Percentiles rank a stretch among this genome's conserved stretches.
Evolutionary conservation across 2,113 vertebrate genomes (phyloP).

Genomic region (Macrotus californicus): DNA sequence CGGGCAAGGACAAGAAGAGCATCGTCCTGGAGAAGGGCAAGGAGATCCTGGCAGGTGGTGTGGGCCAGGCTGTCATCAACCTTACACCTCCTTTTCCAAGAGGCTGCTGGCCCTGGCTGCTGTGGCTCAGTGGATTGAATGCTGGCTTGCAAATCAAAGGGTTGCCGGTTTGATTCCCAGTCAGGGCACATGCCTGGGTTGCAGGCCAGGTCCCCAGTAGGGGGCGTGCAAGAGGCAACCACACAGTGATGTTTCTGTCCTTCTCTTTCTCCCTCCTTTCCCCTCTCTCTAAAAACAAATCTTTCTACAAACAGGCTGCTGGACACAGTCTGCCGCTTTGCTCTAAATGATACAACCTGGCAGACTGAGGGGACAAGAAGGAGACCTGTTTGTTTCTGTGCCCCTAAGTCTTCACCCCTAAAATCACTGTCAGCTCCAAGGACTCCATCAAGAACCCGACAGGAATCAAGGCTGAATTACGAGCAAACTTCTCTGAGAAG

Average conservation of each 20-base stretch:
- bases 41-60: slow-evolving; percentile 83
- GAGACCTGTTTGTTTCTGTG: slow-evolving; percentile 92
- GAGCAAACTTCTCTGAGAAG: slow-evolving; percentile 86
- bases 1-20: slow-evolving; percentile 84
- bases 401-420: slow-evolving; percentile 84
- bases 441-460: slow-evolving; percentile 88
- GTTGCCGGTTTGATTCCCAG: no score
- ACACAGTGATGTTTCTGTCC: no score
- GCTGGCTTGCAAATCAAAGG: no score
- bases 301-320: slow-evolving; percentile 80
- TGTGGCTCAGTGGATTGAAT: no score
- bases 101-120: slow-evolving; percentile 78
- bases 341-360: slow-evolving; percentile 85
- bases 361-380: slow-evolving; percentile 91
- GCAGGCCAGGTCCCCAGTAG: no score
- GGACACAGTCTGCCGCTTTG: slow-evolving; percentile 85
- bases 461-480: slow-evolving; percentile 90
- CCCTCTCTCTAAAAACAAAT: no score
- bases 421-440: slow-evolving; percentile 92
- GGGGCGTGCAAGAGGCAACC: no score
- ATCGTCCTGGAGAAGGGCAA: slow-evolving; percentile 82
- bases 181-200: no score
- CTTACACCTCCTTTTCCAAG: slow-evolving; percentile 84
- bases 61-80: slow-evolving; percentile 83
- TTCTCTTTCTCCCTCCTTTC: no score